Base-by-base conservation (phyloP, 2,888 invertebrate genomes). In the Acronicta leporina region DNA sequence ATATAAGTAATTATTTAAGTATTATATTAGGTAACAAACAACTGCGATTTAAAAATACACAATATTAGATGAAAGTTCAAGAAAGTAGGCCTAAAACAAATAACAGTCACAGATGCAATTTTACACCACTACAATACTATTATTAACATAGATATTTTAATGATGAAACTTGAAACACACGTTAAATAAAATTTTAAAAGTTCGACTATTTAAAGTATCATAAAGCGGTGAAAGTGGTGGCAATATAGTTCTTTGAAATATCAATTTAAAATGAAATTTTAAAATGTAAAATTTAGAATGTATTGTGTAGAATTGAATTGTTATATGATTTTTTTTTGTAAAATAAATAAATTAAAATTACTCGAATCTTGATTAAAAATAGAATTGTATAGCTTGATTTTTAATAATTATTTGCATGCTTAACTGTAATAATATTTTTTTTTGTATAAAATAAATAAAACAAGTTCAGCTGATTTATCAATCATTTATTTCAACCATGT, bases 161-260 rank as follows among this genome's bases (percentile, higher is more conserved):
- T 20, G 20, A 5, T n/a, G 13, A 13, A 50, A 62, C 33, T 20
- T 20, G n/a, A 20, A 20, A 11, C 5, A 50, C 13, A 62, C 53
- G 46, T 43, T 15, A 41, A 49, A 13, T n/a, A 15, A 13, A 1
- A n/a, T 71, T 70, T 70, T 68, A 25, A 57, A 0, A 14, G 15
- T 43, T 16, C 55, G 60, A 61, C 63, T 57, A 55, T 53, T 51
- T 49, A 54, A 9, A 25, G 63, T 40, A 9, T 46, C 44, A 40
- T 53, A 64, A 68, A 71, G 64, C 46, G 69, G 69, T 63, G 42
- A 42, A 52, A 57, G 52, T 55, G 57, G 49, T 63, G 46, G 44
- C 58, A 42, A 45, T 1, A 11, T 14, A 25, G n/a, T 33, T 9
- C 10, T 14, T 40, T 38, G 6, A 38, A 38, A 38, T n/a, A 38